phyloP scores from a whole-genome alignment of 2,888 invertebrate species.

The Xiphydria camelus region DNA sequence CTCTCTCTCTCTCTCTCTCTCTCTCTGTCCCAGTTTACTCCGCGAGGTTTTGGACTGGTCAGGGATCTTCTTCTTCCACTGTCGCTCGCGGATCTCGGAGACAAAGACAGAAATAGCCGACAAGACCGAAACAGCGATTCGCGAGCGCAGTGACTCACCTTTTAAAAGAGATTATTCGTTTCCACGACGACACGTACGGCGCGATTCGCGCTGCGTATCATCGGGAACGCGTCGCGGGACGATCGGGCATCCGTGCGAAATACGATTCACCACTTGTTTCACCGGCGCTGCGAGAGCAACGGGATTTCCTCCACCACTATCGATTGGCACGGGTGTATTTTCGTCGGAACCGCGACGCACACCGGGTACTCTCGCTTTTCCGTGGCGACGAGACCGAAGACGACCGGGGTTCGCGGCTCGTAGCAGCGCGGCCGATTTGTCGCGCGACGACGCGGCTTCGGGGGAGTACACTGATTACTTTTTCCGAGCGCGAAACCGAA shows the following conservation, averaged over 20 bases:
- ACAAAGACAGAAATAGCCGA: constrained; percentile 1
- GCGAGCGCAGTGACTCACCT: constrained; percentile 1
- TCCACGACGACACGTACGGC: not conserved
- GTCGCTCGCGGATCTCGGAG: not conserved
- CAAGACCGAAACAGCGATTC: not conserved
- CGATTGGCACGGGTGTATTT: constrained; percentile 36
- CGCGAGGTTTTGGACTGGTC: too few species aligned
- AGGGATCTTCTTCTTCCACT: not conserved
- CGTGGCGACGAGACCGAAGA: not conserved
- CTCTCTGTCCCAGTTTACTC: constrained; percentile 1
- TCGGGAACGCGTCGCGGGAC: not conserved
- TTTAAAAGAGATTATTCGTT: not conserved
- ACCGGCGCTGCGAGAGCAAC: constrained; percentile 51
- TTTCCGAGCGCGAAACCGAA: not conserved
- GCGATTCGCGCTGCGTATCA: not conserved
- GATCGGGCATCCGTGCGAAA: constrained; percentile 23
- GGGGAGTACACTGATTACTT: not conserved
- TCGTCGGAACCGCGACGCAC: constrained; percentile 9
- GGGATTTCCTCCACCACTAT: constrained; percentile 48
- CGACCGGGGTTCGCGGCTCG: not conserved
- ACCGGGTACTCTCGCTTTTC: not conserved
- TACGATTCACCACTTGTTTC: constrained; percentile 50
- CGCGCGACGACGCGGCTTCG: not conserved
- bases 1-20: constrained; percentile 4
- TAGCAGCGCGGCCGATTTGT: not conserved